These are phyloP conservation scores for Dipodomys spectabilis DNA, from an alignment of 2,113 vertebrate species.

Conservation along the genomic window DNA sequence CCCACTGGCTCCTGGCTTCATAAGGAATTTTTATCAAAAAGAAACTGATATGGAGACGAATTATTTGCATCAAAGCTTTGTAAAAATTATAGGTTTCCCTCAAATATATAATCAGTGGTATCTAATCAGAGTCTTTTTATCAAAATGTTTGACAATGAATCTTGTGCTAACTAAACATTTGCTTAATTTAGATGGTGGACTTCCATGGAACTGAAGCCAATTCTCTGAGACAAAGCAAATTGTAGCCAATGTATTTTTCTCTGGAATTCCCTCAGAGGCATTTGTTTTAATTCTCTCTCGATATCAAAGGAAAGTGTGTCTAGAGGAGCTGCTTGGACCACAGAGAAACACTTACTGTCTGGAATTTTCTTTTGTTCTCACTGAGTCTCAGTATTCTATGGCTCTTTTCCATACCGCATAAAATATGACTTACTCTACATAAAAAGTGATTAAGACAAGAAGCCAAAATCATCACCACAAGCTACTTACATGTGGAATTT, in stretches of 20 bases:
- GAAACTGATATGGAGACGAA: conserved; percentile 41
- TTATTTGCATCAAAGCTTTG: conserved; percentile 30
- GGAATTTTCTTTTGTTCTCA: conserved; percentile 18
- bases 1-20: no score
- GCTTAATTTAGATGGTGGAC: neutral
- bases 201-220: neutral
- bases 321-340: neutral
- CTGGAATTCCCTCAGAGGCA: neutral
- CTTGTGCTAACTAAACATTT: conserved; percentile 7
- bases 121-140: conserved; percentile 18
- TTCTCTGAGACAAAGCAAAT: conserved; percentile 21
- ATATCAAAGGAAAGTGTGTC: neutral
- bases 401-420: neutral
- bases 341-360: conserved; percentile 2
- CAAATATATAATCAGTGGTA: neutral
- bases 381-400: neutral
- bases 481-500: neutral
- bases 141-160: conserved; percentile 26
- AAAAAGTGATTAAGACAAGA: conserved; percentile 13
- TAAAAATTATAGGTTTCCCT: neutral
- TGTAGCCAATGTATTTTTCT: neutral
- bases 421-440: conserved; percentile 36
- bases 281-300: neutral
- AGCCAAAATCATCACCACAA: neutral
- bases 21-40: conserved; percentile 37